Conservation (phyloP, 2,113 vertebrate genomes). For the Rhipidura dahli region DNA sequence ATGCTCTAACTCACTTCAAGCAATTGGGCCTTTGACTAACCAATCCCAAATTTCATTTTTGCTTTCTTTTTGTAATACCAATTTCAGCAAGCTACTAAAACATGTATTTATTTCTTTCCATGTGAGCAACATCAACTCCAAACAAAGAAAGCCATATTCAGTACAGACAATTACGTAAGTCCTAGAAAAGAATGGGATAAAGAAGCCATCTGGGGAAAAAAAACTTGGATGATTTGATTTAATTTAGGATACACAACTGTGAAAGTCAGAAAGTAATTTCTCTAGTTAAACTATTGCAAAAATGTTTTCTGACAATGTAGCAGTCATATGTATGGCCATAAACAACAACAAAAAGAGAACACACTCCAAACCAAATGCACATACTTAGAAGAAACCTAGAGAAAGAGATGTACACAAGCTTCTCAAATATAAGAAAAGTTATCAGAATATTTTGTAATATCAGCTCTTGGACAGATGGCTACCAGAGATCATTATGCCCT, state of each 20-base stretch:
- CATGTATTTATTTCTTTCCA: not conserved
- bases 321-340: not conserved
- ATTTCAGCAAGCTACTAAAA: not conserved
- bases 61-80: not conserved
- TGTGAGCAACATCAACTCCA: accelerated
- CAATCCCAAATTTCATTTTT: not conserved
- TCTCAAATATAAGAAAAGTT: not conserved
- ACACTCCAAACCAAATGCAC: not conserved
- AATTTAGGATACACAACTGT: not conserved
- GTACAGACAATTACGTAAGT: not conserved
- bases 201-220: not conserved
- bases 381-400: not conserved
- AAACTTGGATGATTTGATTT: not conserved
- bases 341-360: not conserved
- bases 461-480: not conserved
- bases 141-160: not conserved
- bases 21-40: not conserved
- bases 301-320: not conserved
- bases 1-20: not conserved
- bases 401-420: not conserved
- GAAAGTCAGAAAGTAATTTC: not conserved
- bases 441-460: not conserved
- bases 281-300: not conserved
- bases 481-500: not conserved
- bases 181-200: not conserved